phyloP scores from a whole-genome alignment of 2,888 invertebrate species.

The Petrolisthes cinctipes region DNA sequence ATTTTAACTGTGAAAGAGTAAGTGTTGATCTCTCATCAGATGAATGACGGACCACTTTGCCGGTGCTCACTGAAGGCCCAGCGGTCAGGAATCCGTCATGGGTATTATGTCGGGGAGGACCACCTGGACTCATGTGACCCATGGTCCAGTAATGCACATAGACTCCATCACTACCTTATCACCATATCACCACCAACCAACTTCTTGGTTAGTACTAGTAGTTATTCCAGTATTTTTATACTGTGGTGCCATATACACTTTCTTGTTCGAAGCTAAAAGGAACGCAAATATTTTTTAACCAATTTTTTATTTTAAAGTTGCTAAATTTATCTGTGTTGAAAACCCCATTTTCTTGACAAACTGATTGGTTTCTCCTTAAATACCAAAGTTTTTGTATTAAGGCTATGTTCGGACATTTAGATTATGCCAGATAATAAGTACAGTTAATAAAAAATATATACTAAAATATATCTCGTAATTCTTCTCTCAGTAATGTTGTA shows the following conservation, averaged over 20 bases:
- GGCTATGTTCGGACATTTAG: neutral
- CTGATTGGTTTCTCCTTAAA: neutral
- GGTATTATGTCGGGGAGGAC: slow-evolving; percentile 93
- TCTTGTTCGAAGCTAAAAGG: neutral
- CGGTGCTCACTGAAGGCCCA: slow-evolving; percentile 91
- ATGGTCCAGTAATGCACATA: slow-evolving; percentile 84
- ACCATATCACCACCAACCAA: slow-evolving; percentile 72
- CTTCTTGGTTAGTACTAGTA: slow-evolving; percentile 70
- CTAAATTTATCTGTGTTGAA: neutral
- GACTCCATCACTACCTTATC: slow-evolving; percentile 87
- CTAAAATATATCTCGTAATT: no score
- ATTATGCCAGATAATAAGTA: no score
- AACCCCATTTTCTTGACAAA: neutral
- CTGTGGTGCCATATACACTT: neutral
- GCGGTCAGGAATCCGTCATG: slow-evolving; percentile 92
- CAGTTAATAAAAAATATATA: no score
- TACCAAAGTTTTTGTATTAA: neutral
- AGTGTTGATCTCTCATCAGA: slow-evolving; percentile 71
- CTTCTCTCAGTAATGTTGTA: no score
- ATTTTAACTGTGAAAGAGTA: neutral
- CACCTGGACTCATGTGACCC: slow-evolving; percentile 78
- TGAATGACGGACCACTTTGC: slow-evolving; percentile 98
- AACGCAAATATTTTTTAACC: no score
- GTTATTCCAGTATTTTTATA: neutral
- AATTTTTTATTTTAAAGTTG: neutral